Evolutionary conservation across 2,113 vertebrate species (phyloP).

Genomic region (Kryptolebias marmoratus): DNA sequence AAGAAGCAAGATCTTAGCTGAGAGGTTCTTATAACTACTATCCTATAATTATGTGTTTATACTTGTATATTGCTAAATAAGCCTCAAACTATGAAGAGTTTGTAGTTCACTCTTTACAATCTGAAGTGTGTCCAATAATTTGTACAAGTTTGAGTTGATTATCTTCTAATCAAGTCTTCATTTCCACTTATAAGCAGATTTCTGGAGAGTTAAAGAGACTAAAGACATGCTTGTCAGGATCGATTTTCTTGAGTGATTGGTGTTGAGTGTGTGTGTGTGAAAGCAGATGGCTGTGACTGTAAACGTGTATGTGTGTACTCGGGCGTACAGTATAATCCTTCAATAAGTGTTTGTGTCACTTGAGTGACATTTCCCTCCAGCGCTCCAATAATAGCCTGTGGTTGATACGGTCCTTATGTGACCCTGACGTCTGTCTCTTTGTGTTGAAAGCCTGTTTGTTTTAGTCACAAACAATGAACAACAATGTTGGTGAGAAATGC

Average conservation of each 20-base stretch:
- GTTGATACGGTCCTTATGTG: conserved; percentile 26
- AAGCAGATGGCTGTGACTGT: conserved; percentile 33
- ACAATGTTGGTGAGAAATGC: not conserved
- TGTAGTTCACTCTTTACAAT: conserved; percentile 36
- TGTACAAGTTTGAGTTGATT: conserved; percentile 45
- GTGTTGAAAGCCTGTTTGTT: conserved; percentile 7
- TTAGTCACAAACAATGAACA: conserved; percentile 18
- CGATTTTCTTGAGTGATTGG: conserved; percentile 64
- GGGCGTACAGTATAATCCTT: conserved; percentile 50
- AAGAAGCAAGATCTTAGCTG: conserved; percentile 17
- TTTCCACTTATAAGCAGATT: conserved; percentile 65
- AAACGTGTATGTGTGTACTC: conserved; percentile 27
- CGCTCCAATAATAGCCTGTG: conserved; percentile 37
- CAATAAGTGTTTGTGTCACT: conserved; percentile 36
- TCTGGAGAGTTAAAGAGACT: conserved; percentile 55
- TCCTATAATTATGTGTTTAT: not conserved
- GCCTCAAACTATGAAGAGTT: conserved; percentile 3
- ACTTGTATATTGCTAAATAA: conserved; percentile 31
- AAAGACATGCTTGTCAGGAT: conserved; percentile 69
- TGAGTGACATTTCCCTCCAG: conserved; percentile 36
- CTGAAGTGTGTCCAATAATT: conserved; percentile 45
- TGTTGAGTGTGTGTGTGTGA: conserved; percentile 18
- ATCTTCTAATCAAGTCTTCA: conserved; percentile 64
- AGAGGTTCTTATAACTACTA: not conserved
- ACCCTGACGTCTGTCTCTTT: conserved; percentile 17